Base-by-base conservation (phyloP, 2,113 vertebrate species). In the Dendrocopos noguchii region DNA sequence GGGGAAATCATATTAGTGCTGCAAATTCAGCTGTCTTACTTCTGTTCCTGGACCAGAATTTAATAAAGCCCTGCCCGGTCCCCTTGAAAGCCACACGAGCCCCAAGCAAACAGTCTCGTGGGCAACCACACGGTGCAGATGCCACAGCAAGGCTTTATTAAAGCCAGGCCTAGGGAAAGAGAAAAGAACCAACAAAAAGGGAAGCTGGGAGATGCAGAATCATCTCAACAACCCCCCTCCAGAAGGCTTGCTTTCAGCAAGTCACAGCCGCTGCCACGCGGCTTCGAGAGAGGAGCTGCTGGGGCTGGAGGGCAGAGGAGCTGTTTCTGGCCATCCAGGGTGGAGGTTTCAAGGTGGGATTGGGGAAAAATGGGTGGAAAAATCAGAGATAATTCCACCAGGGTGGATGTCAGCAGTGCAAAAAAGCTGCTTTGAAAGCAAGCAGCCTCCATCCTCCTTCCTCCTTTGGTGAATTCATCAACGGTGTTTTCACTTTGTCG, bases 71-170 rank as follows among this genome's bases (percentile, higher is more conserved):
- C 29, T 21, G 76, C 60, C 84, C 9, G 5, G 89, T 80, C 77
- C 67, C 59, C 88, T 71, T 66, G 52, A 86, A 88, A 36, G 80
- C 87, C 84, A 10, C 70, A 24, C 44, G 1, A 65, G 86, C 92
- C 88, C 95, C 95, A 15, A 73, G 88, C 91, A 94, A 91, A 95
- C 77, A 92, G 78, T 39, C 93, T 89, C 36, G 7, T 29, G 94
- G 93, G 90, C 10, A 21, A 59, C 91, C 66, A 28, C 80, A 52
- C 10, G 0, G 27, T 21, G 10, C 72, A 84, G 74, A 56, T 57
- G 59, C 88, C 86, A 75, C 85, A 25, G 28, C 15, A 27, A 92
- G 84, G 68, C 65, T 96, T 97, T 97, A 96, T 97, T 97, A 97
- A 96, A 97, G 76, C 83, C 80, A 95, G 78, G 81, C 80, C 65